These are phyloP conservation scores for Atta cephalotes DNA, from an alignment of 1,140 invertebrate species.

Conservation along the genomic window DNA sequence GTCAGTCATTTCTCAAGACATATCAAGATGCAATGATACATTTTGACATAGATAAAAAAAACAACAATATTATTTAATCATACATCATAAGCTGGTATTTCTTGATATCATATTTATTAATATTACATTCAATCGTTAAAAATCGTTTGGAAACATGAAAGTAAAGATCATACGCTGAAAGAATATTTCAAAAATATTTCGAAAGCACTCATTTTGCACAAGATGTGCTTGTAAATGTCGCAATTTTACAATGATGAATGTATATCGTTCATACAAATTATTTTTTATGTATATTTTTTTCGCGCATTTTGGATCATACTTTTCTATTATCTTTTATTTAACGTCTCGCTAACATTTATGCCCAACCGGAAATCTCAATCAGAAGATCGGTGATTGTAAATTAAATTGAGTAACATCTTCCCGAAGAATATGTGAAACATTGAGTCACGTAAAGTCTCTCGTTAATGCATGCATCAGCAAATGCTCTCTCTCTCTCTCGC, in stretches of 20 bases:
- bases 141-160: neutral
- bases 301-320: neutral
- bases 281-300: neutral
- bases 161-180: neutral
- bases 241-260: neutral
- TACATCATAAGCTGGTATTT: neutral
- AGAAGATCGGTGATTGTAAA: neutral
- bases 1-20: neutral
- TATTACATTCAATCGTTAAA: neutral
- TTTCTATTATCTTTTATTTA: neutral
- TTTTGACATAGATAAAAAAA: neutral
- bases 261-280: neutral
- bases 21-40: neutral
- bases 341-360: neutral
- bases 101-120: neutral
- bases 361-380: neutral
- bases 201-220: neutral
- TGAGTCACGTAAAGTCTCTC: neutral
- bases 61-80: neutral
- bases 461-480: constrained; percentile 15
- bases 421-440: neutral
- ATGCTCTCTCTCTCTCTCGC: neutral
- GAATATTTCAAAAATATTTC: neutral
- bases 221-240: neutral
- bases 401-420: neutral